These are phyloP conservation scores for Drosophila ohnishii DNA, from an alignment of 1,140 invertebrate species.

Conservation along the genomic window DNA sequence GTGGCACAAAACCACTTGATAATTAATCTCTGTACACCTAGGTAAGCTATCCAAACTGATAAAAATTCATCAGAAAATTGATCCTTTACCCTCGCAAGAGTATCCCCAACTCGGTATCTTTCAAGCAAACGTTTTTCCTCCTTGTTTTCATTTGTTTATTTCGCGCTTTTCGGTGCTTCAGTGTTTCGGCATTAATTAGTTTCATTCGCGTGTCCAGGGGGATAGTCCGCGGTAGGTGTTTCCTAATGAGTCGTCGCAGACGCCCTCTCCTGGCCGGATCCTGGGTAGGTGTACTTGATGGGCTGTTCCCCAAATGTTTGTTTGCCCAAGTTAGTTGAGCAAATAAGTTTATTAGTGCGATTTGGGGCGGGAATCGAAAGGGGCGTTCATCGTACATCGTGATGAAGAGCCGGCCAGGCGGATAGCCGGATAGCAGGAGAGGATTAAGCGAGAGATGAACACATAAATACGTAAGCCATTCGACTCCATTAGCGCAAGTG, in stretches of 20 bases:
- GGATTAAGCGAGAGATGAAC: slow-evolving; percentile 20
- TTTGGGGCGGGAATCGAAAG: slow-evolving; percentile 44
- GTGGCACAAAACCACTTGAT: not conserved
- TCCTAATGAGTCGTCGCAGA: slow-evolving; percentile 74
- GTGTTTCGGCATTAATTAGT: slow-evolving; percentile 77
- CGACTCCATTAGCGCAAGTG: slow-evolving; percentile 34
- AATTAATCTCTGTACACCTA: too few relatives aligned
- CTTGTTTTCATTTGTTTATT: slow-evolving; percentile 71
- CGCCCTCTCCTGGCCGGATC: slow-evolving; percentile 49
- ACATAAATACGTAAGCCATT: slow-evolving; percentile 29
- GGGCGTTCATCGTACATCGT: slow-evolving; percentile 30
- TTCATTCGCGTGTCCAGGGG: slow-evolving; percentile 62
- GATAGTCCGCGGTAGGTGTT: slow-evolving; percentile 61
- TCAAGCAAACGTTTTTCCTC: not conserved
- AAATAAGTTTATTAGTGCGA: slow-evolving; percentile 77
- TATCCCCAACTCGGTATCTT: slow-evolving; percentile 21
- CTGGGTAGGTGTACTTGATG: slow-evolving; percentile 65
- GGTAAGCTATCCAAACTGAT: not conserved
- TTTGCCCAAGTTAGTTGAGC: slow-evolving; percentile 66
- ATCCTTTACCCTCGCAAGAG: slow-evolving; percentile 20
- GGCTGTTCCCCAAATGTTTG: slow-evolving; percentile 65
- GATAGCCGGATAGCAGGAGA: not conserved
- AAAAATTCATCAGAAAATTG: not conserved
- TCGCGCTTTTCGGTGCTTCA: slow-evolving; percentile 51
- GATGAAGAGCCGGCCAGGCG: slow-evolving; percentile 10